Evolutionary conservation across 1,140 invertebrate genomes (phyloP), one percentile per base, ranked within the genome.

Genomic region (Temnothorax curvispinosus): DNA sequence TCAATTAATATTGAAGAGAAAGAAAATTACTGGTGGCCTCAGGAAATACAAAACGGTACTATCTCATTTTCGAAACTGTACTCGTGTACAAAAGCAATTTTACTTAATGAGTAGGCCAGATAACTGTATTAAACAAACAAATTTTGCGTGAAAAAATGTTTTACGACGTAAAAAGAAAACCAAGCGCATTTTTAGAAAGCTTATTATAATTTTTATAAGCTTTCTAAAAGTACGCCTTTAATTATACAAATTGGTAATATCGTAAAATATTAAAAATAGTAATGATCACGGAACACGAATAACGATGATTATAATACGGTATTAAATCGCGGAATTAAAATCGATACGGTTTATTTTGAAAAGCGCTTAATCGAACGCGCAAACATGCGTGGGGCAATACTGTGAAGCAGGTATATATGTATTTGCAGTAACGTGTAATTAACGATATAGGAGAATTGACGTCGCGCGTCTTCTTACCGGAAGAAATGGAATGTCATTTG

Each of bases 381-480:
- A 47, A 27, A 71, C n/a, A 47, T 27, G 27, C 50, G 58, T 21
- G 2, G 2, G 6, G 27, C 56, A 44, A 35, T 41, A 64, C 5
- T 11, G 21, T 13, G 32, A 62, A 58, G 13, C 52, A n/a, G n/a
- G 32, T 18, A 47, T 41, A 6, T 41, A 6, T 41, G 27, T 52
- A 88, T 77, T 41, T 41, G 2, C 18, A 58, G 82, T 44, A 74
- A 54, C n/a, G 21, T 44, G 21, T 62, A 82, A 78, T 85, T 87
- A 82, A 72, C 41, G n/a, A 38, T 27, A 38, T 27, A 54, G 38
- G 11, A 67, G 15, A 35, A 50, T 38, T 38, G 60, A n/a, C 18
- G 58, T 54, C 18, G 52, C 18, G 52, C 13, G 80, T 47, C 5
- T 56, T 75, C 21, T 52, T 38, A 35, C 44, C 69, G 32, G 54